Conservation (phyloP, 2,888 invertebrate genomes). For the Pecten maximus region DNA sequence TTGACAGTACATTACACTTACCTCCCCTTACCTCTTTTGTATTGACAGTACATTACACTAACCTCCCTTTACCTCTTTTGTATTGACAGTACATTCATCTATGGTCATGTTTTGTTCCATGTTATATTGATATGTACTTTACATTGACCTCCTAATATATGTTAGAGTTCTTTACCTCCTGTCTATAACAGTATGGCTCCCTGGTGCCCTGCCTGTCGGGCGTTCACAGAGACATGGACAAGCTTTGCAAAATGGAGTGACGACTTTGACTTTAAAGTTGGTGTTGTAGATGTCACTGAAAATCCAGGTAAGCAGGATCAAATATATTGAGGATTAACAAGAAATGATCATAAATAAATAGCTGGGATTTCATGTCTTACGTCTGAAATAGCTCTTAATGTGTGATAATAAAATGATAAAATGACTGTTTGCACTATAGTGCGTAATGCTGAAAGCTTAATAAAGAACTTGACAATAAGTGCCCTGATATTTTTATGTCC, state of each 20-base stretch:
- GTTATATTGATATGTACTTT: neutral
- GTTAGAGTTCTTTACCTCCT: slow-evolving; percentile 38
- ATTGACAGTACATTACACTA: too few species aligned
- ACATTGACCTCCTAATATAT: neutral
- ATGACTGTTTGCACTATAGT: too few species aligned
- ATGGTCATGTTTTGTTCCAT: neutral
- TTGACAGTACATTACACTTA: too few species aligned
- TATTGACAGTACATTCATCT: neutral
- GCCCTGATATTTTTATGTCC: too few species aligned
- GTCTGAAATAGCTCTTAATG: too few species aligned
- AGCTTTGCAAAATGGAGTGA: slow-evolving; percentile 90
- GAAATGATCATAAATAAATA: too few species aligned
- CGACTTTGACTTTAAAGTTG: slow-evolving; percentile 91
- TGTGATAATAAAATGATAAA: too few species aligned
- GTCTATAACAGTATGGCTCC: slow-evolving; percentile 94
- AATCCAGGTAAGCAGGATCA: slow-evolving; percentile 86
- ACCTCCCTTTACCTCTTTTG: neutral
- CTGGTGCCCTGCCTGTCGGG: slow-evolving; percentile 99
- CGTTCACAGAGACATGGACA: slow-evolving; percentile 93
- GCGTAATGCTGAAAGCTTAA: too few species aligned
- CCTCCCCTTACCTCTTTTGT: too few species aligned
- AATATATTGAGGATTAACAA: neutral
- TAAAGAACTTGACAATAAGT: too few species aligned
- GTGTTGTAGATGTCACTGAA: slow-evolving; percentile 95
- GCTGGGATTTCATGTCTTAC: too few species aligned